These are phyloP conservation scores for Kryptolebias marmoratus DNA, from an alignment of 2,113 vertebrate genomes.

Conservation along the genomic window DNA sequence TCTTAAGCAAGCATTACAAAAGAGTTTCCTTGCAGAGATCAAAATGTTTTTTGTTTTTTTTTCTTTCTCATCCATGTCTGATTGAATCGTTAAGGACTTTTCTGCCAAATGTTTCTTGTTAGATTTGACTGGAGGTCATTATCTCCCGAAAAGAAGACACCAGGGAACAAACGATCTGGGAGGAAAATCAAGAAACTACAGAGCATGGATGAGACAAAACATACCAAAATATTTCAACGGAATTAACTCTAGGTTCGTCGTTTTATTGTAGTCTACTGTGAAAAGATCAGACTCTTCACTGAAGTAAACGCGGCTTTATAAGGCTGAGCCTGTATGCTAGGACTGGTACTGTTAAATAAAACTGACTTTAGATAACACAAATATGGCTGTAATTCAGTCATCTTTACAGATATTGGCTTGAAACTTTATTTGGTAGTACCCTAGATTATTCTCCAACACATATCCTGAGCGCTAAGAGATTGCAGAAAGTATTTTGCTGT, in stretches of 20 bases:
- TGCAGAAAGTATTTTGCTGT: too few species aligned
- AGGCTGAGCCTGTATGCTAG: too few species aligned
- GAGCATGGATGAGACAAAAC: slow-evolving; percentile 18
- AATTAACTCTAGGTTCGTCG: neutral
- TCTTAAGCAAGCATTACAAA: neutral
- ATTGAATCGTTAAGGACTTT: slow-evolving; percentile 8
- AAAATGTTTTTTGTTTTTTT: too few species aligned
- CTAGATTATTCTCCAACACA: too few species aligned
- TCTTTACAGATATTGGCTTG: too few species aligned
- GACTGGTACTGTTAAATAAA: too few species aligned
- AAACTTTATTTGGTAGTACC: too few species aligned
- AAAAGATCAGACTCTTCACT: too few species aligned
- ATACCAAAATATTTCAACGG: slow-evolving; percentile 22
- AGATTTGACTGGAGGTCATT: neutral
- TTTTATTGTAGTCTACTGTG: neutral
- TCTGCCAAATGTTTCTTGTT: neutral
- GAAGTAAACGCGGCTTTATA: too few species aligned
- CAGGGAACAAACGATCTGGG: neutral
- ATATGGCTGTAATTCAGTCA: too few species aligned
- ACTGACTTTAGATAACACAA: too few species aligned
- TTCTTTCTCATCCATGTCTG: neutral
- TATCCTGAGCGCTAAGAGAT: too few species aligned
- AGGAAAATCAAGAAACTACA: slow-evolving; percentile 25
- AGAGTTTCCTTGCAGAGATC: neutral
- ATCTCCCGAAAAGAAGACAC: slow-evolving; percentile 15